Evolutionary conservation across 1,140 invertebrate species (phyloP), one percentile per base, ranked within the genome.

Genomic region (Lasioglossum baleicum): DNA sequence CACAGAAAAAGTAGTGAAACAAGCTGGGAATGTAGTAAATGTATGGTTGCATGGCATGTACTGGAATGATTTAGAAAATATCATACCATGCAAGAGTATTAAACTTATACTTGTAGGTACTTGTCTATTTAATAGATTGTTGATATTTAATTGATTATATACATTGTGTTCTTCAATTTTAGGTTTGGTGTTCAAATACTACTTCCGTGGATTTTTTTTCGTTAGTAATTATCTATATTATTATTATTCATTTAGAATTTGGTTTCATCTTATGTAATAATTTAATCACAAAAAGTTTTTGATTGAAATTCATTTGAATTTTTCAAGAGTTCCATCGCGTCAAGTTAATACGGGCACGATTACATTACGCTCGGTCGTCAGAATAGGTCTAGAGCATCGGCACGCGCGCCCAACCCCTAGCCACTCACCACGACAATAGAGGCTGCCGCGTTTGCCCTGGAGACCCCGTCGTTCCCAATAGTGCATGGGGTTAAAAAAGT

Each of bases 31-130:
- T 48, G 44, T 48, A 48, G 44, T 48, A 48, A 48, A 60, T 81
- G 80, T 72, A 65, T 72, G 48, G 68, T 76, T 13, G 67, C 68
- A n/a, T 81, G 76, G 58, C 73, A 81, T 81, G 60, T 72, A 81
- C 80, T 74, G 35, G 40, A 76, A 61, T 81, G 74, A 10, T 81
- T 81, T 61, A n/a, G n/a, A n/a, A n/a, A n/a, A n/a, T n/a, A n/a
- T n/a, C n/a, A n/a, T n/a, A n/a, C n/a, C n/a, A n/a, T 72, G 17
- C 11, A 60, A 1, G 51, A 81, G 53, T 77, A 81, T 68, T 81
- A 61, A 79, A 13, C 76, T 81, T 70, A 42, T 13, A 73, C 73
- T 67, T 67, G 63, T 68, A 44, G 76, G 69, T 66, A 66, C 58
- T 81, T 70, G n/a, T n/a, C n/a, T n/a, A n/a, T n/a, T n/a, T n/a